These are phyloP conservation scores for Limnephilus auricula DNA, from an alignment of 2,888 invertebrate species.

Conservation along the genomic window DNA sequence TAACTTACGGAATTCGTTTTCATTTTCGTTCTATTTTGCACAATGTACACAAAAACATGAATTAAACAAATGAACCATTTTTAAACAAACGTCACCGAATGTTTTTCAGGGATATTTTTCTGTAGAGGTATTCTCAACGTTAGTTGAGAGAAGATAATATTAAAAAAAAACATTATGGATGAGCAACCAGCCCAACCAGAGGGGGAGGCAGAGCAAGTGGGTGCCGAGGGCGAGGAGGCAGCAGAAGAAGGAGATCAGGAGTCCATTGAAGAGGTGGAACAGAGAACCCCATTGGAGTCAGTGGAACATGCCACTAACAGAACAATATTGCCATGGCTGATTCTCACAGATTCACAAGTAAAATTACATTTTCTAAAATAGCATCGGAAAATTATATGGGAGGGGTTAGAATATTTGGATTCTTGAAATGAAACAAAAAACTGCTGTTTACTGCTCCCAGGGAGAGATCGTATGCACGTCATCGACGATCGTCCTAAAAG, in stretches of 20 bases:
- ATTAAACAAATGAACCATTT: not conserved
- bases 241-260: constrained; percentile 11
- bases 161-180: not conserved
- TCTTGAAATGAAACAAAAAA: too few relatives aligned
- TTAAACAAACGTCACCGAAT: not conserved
- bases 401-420: not conserved
- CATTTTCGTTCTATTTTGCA: not conserved
- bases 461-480: too few relatives aligned
- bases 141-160: too few relatives aligned
- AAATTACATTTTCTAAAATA: not conserved
- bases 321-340: constrained; percentile 23
- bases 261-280: constrained; percentile 5
- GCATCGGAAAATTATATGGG: not conserved
- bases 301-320: not conserved
- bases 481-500: too few relatives aligned
- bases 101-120: not conserved
- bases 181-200: not conserved
- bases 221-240: constrained; percentile 22
- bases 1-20: not conserved
- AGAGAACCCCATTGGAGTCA: not conserved
- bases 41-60: not conserved
- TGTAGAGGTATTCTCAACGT: not conserved
- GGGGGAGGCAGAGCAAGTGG: constrained; percentile 17
- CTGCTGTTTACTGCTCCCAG: too few relatives aligned
- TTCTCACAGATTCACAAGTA: constrained; percentile 39